phyloP scores from a whole-genome alignment of 2,113 vertebrate species.

The Urocitellus parryii region DNA sequence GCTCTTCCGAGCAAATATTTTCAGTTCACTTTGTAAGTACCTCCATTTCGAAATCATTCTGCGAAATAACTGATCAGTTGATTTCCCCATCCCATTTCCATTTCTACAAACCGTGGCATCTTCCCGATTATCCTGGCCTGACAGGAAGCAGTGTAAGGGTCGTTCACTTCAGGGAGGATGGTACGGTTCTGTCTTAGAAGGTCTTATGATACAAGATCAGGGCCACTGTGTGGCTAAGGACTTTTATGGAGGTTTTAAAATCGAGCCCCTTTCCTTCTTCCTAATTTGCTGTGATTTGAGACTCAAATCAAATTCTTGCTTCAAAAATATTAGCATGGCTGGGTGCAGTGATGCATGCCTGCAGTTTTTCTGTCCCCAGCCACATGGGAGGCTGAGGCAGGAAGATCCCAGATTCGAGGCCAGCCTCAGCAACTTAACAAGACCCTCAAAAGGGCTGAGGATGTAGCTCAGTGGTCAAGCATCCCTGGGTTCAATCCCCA shows the following conservation, averaged over 20 bases:
- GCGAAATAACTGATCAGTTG: constrained; percentile 63
- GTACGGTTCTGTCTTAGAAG: constrained; percentile 49
- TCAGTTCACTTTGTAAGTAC: constrained; percentile 71
- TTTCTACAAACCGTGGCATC: constrained; percentile 51
- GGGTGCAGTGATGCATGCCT: too few relatives aligned
- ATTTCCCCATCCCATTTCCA: not conserved
- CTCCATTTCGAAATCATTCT: constrained; percentile 62
- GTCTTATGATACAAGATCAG: constrained; percentile 39
- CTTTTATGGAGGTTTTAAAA: constrained; percentile 42
- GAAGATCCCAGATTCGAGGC: too few relatives aligned
- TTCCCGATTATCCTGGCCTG: not conserved
- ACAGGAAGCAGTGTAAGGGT: not conserved
- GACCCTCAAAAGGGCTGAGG: too few relatives aligned
- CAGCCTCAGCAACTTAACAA: too few relatives aligned
- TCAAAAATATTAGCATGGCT: not conserved
- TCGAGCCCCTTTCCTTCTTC: constrained; percentile 33
- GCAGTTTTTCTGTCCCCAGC: too few relatives aligned
- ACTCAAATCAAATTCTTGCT: constrained; percentile 33
- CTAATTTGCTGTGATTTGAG: not conserved
- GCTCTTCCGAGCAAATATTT: constrained; percentile 71
- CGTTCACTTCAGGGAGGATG: not conserved
- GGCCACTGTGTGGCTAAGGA: not conserved
- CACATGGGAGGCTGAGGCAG: too few relatives aligned
- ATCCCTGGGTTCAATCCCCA: too few relatives aligned
- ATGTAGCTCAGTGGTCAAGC: too few relatives aligned